Conservation (phyloP, 53 echinoderm and acorn worm genomes). For the Arbacia lixula region DNA sequence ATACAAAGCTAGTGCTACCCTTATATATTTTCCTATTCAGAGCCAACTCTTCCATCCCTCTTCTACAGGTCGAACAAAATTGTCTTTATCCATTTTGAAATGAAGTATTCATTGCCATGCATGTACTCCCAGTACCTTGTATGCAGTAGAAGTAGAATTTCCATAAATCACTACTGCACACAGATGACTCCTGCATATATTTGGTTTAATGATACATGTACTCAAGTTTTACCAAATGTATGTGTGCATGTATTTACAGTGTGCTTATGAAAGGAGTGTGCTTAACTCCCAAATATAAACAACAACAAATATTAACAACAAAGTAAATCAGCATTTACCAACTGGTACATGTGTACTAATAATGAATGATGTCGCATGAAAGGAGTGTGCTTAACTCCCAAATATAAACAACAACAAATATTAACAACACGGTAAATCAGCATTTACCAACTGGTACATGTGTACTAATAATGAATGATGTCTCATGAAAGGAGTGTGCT, state of each 20-base stretch:
- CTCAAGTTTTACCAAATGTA: conserved; percentile 5
- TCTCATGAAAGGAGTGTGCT: conserved; percentile 22
- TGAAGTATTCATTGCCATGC: conserved; percentile 20
- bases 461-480: too few species aligned
- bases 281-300: conserved; percentile 19
- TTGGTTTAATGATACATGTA: conserved; percentile 24
- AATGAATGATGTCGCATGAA: too few species aligned
- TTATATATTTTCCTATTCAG: conserved; percentile 11
- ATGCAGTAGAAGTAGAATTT: conserved; percentile 26
- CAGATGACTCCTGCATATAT: conserved; percentile 24
- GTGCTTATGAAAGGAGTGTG: conserved; percentile 23
- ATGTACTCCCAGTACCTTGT: conserved; percentile 7
- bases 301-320: background rate
- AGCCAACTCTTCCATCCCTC: conserved; percentile 23
- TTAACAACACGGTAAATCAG: background rate
- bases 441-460: conserved; percentile 4
- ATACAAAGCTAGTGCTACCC: conserved; percentile 26
- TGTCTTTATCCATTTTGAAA: background rate
- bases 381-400: conserved; percentile 20
- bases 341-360: background rate
- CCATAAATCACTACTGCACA: conserved; percentile 26
- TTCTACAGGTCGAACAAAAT: conserved; percentile 10
- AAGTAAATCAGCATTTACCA: background rate
- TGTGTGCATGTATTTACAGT: background rate
- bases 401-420: background rate